Base-by-base conservation (phyloP, 1,140 invertebrate species). In the Drosophila novamexicana region DNA sequence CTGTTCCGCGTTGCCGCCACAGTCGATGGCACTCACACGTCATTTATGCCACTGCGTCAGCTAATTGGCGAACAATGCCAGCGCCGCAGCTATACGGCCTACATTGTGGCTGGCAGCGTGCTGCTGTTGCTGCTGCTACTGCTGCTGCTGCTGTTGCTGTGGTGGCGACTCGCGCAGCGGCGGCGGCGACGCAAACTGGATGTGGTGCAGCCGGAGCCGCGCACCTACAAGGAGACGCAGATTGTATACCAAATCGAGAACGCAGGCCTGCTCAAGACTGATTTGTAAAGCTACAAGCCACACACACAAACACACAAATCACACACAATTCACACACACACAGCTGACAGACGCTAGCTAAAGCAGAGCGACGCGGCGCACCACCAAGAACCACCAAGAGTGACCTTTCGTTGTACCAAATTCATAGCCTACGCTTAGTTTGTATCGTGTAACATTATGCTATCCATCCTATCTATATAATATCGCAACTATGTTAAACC, bases 231-330 rank as follows among this genome's bases (percentile, higher is more conserved):
- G 81, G 96, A 97, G 92, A 97, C 96, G 3, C 96, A 97, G 92
- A 94, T 97, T 80, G 95, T 97, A 91, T 96, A 97, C 75, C 95
- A 97, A 86, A 95, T 97, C 54, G 96, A 97, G 93, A 95, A 95
- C 84, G 95, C 96, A 8, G 95, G 96, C 90, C 94, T 97, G 22
- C 93, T 97, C 34, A 96, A 96, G 22, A 96, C 96, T 53, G 95
- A 96, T 91, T 94, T 96, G 92, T 96, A 90, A 88, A 73, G 34
- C 42, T 65, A 74, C 40, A 62, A 62, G 59, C 56, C 37, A 52
- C 22, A 68, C 47, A 52, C 44, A 65, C 37, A 70, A 14, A 56
- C 65, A 63, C 66, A 61, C 10, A 58, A 0, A 53, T 14, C 62
- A 50, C 36, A 61, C 36, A 69, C 49, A 69, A 29, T 5, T 29